phyloP scores from a whole-genome alignment of 2,888 invertebrate species.

The Eumacrocentrus americanus region DNA sequence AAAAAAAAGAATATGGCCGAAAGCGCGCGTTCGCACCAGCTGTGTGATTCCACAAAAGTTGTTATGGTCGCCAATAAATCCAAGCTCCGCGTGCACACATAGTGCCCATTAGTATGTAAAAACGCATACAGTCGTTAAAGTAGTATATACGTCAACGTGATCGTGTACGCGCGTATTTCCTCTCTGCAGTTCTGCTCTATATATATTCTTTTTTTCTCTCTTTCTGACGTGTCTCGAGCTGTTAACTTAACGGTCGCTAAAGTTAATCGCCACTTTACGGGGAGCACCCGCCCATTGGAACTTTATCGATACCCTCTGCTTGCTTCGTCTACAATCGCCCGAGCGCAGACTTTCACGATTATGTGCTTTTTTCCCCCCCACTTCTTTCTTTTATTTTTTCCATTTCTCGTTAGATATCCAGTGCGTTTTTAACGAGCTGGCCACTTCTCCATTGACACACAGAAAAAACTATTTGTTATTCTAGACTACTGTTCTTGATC shows the following conservation, averaged over 20 bases:
- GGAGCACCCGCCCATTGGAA: slow-evolving; percentile 26
- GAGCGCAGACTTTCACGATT: slow-evolving; percentile 10
- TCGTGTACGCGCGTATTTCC: not conserved
- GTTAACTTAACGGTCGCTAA: slow-evolving; percentile 42
- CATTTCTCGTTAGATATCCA: slow-evolving; percentile 1
- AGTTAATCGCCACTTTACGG: slow-evolving; percentile 42
- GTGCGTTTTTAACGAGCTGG: too few relatives aligned
- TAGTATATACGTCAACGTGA: slow-evolving; percentile 24
- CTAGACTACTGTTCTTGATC: too few relatives aligned
- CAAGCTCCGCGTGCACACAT: not conserved
- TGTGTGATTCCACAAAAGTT: not conserved
- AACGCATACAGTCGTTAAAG: slow-evolving; percentile 29
- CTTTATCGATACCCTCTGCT: slow-evolving; percentile 31
- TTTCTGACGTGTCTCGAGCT: slow-evolving; percentile 26
- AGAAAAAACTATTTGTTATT: too few relatives aligned
- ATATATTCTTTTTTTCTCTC: slow-evolving; percentile 1
- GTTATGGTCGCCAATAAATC: slow-evolving; percentile 5
- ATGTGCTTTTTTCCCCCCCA: slow-evolving; percentile 1
- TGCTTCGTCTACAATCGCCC: slow-evolving; percentile 8
- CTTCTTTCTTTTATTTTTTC: slow-evolving; percentile 13
- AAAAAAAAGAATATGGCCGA: slow-evolving; percentile 9
- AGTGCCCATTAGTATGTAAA: slow-evolving; percentile 28
- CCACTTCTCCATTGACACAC: too few relatives aligned
- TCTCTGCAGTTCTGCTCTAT: slow-evolving; percentile 12
- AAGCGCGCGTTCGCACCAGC: slow-evolving; percentile 8